phyloP scores from a whole-genome alignment of 1,140 invertebrate genomes.

The Caerostris darwini region DNA sequence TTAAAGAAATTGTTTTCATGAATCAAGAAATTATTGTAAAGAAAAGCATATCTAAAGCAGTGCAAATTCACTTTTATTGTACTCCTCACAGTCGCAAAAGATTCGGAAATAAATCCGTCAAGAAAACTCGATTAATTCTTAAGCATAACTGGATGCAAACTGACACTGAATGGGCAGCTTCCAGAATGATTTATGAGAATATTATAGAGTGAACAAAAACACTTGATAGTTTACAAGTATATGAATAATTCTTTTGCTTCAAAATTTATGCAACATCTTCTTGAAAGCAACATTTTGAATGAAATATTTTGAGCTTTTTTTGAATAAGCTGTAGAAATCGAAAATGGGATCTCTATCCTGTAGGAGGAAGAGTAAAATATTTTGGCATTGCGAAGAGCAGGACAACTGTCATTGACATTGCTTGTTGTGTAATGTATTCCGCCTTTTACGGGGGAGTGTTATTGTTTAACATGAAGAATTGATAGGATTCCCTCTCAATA shows the following conservation, averaged over 20 bases:
- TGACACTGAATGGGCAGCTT: neutral
- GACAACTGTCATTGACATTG: constrained; percentile 45
- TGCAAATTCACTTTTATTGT: constrained; percentile 7
- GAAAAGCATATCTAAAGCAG: neutral
- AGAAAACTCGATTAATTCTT: constrained; percentile 35
- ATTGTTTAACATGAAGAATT: constrained; percentile 25
- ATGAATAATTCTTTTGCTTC: constrained; percentile 73
- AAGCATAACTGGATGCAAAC: neutral
- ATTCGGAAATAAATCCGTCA: constrained; percentile 12
- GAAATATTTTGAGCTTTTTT: constrained; percentile 1
- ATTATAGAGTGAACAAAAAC: constrained; percentile 72
- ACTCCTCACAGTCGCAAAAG: neutral
- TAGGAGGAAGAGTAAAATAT: neutral
- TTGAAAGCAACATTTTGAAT: neutral
- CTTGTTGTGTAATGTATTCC: constrained; percentile 47
- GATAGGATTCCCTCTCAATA: constrained; percentile 23
- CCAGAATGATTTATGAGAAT: constrained; percentile 68
- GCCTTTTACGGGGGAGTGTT: constrained; percentile 49
- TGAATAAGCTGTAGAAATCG: constrained; percentile 24
- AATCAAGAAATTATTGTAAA: neutral
- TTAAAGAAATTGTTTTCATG: constrained; percentile 21
- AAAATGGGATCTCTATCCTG: neutral
- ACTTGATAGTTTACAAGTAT: constrained; percentile 73
- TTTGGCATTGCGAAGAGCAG: neutral
- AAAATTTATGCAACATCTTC: constrained; percentile 26